Evolutionary conservation across 2,888 invertebrate genomes (phyloP), one percentile per base, ranked within the genome.

Genomic region (Monochamus alternatus): DNA sequence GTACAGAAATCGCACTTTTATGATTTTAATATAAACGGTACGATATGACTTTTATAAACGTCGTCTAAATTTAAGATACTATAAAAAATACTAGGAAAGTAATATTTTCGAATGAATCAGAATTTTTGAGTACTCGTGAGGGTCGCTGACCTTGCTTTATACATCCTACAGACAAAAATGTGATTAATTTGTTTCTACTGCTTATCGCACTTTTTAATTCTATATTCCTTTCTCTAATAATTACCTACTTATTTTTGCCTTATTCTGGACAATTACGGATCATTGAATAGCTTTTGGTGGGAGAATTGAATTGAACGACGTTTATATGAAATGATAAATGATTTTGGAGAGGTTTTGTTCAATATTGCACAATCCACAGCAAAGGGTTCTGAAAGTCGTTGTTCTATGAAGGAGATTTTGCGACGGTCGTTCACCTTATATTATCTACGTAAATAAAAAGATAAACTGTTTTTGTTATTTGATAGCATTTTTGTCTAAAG

Each of bases 381-480:
- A 22, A 55, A 55, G n/a, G 55, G 55, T 5, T n/a, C 14, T 55
- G 55, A 55, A 55, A 14, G 55, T 55, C 55, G 55, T 55, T 55
- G 55, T 55, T 55, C 55, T 14, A 8, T n/a, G 14, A 55, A 55
- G 10, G 47, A 47, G 47, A n/a, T n/a, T 55, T 55, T 55, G 55
- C 22, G 55, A 55, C 22, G 55, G 55, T 14, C 55, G 14, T 55
- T 55, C 55, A 55, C 55, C 55, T 55, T 55, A 38, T 22, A n/a
- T 55, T 55, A 55, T 55, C 55, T n/a, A 22, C n/a, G 55, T 55
- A 66, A 66, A 32, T 60, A 60, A 60, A 60, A 8, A 52, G 52
- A 66, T 32, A 66, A 66, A 52, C 32, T n/a, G 47, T 31, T 47
- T 66, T 52, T 52, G n/a, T 66, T 66, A 52, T 66, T 51, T 66